Evolutionary conservation across 2,113 vertebrate genomes (phyloP).

Genomic region (Ceuthmochares aereus): DNA sequence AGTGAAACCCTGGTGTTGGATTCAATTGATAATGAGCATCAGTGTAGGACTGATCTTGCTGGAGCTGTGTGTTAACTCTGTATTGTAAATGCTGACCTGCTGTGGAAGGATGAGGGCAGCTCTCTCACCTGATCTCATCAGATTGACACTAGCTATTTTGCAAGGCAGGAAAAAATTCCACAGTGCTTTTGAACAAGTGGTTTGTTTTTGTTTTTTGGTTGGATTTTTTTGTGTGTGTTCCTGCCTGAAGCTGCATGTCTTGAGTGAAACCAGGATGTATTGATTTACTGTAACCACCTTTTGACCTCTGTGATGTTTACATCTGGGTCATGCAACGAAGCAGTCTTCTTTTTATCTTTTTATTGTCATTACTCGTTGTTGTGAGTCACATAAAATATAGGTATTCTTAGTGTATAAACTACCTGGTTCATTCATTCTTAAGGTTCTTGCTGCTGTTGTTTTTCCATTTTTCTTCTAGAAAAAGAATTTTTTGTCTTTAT

Average conservation of each 20-base stretch:
- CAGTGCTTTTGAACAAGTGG: constrained; percentile 13
- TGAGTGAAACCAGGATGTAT: not conserved
- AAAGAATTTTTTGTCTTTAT: not conserved
- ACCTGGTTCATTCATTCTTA: not conserved
- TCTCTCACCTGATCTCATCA: not conserved
- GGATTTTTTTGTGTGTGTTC: not conserved
- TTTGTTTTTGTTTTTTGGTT: not conserved
- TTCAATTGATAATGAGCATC: not conserved
- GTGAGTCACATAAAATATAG: not conserved
- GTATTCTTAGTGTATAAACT: not conserved
- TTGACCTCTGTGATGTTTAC: constrained; percentile 56
- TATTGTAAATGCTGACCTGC: not conserved
- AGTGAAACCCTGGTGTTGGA: not conserved
- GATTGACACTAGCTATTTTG: not conserved
- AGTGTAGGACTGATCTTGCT: not conserved
- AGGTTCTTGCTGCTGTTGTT: not conserved
- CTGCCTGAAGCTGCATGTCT: constrained; percentile 17
- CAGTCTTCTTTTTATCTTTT: not conserved
- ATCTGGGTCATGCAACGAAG: not conserved
- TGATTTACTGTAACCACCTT: constrained; percentile 48
- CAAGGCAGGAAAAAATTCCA: not conserved
- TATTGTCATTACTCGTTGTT: not conserved
- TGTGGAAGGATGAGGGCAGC: not conserved
- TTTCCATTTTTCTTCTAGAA: not conserved
- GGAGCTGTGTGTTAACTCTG: not conserved